These are phyloP conservation scores for Salvelinus fontinalis DNA, from an alignment of 2,113 vertebrate genomes.

Conservation along the genomic window DNA sequence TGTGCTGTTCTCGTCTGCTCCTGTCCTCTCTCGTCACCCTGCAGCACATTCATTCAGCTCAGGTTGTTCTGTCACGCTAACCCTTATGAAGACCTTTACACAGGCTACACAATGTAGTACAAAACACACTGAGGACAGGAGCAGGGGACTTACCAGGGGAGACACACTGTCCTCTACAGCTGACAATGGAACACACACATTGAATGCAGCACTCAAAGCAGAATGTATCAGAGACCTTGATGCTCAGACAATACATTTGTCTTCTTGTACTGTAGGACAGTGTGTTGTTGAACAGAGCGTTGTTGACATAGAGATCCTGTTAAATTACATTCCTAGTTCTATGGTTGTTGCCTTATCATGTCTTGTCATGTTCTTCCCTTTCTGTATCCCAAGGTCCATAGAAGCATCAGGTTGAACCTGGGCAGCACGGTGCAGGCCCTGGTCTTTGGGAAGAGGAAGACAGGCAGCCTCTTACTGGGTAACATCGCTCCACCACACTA, in stretches of 20 bases:
- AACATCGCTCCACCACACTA: neutral
- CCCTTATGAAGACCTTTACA: too few relatives aligned
- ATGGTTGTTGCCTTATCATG: neutral
- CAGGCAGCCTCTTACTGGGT: neutral
- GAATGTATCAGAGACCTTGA: too few relatives aligned
- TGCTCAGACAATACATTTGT: too few relatives aligned
- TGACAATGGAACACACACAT: too few relatives aligned
- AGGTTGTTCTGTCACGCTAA: constrained; percentile 70
- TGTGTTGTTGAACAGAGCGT: too few relatives aligned
- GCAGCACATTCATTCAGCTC: constrained; percentile 76
- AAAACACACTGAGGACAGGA: too few relatives aligned
- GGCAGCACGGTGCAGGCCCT: neutral
- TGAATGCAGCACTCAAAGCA: constrained; percentile 21
- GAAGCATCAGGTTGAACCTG: neutral
- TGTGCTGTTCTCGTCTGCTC: constrained; percentile 84
- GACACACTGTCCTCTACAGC: too few relatives aligned
- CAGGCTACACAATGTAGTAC: too few relatives aligned
- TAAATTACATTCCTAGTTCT: too few relatives aligned
- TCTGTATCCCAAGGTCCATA: neutral
- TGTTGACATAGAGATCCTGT: too few relatives aligned
- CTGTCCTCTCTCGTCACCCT: constrained; percentile 80
- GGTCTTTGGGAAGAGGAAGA: neutral
- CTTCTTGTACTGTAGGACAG: too few relatives aligned
- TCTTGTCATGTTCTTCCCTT: neutral
- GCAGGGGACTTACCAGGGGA: too few relatives aligned